Evolutionary conservation across 2,113 vertebrate species (phyloP), one percentile per base, ranked within the genome.

Genomic region (Cryptotis parvus): DNA sequence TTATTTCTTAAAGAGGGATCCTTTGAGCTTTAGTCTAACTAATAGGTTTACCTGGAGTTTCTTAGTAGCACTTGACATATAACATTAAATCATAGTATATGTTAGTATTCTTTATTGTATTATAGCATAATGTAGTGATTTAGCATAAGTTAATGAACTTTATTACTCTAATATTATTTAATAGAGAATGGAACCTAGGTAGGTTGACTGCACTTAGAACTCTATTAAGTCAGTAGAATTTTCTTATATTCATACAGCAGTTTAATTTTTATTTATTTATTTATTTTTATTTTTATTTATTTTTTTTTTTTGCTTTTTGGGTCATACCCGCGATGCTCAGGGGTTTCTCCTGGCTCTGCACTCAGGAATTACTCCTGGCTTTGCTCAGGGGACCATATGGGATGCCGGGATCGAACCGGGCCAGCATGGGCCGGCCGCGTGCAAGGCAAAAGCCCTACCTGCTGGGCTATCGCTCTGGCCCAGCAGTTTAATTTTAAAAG

Each of bases 221-320:
- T 26, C 45, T 86, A 5, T 86, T 31, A 84, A 68, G 29, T 77
- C 87, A 82, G 69, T 80, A 72, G 22, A 55, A 49, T 18, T 43
- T 55, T 9, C 15, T 65, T 92, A 33, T 77, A 63, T 94, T 86
- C 90, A 11, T 83, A 45, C 68, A 79, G 41, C 37, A 69, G 12
- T 87, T 65, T 83, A 73, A 29, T 66, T 92, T 96, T 93, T 31
- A 82, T 73, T 87, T 83, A n/a, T 24, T 92, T 75, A 16, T 52
- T 22, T 73, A 14, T 85, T 74, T 70, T 86, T 94, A 7, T 41
- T 88, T 63, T 88, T n/a, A n/a, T n/a, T n/a, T n/a, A n/a, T n/a
- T n/a, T n/a, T n/a, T n/a, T n/a, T n/a, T n/a, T n/a, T n/a, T n/a
- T n/a, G n/a, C n/a, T n/a, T n/a, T n/a, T n/a, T n/a, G n/a, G n/a